phyloP scores from a whole-genome alignment of 2,888 invertebrate genomes.

The Cheilosia vulpina region DNA sequence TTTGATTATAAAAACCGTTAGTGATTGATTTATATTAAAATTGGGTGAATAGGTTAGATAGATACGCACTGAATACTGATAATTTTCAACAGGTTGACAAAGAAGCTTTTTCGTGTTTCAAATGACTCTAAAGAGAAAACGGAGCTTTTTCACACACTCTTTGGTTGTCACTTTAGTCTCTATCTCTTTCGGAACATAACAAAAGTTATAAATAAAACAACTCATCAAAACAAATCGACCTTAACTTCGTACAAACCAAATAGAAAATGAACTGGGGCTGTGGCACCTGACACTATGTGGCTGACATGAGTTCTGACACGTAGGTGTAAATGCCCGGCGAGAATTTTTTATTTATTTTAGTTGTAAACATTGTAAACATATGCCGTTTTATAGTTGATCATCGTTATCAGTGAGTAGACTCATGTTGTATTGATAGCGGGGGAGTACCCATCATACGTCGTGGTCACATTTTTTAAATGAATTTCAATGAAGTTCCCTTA shows the following conservation, averaged over 20 bases:
- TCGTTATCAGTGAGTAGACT: neutral
- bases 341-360: conserved; percentile 20
- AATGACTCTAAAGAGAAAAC: conserved; percentile 15
- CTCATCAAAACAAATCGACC: conserved; percentile 42
- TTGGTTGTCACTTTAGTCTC: neutral
- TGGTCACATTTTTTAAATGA: conserved; percentile 1
- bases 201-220: conserved; percentile 27
- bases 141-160: neutral
- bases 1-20: too few relatives aligned
- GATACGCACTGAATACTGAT: neutral
- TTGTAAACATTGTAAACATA: conserved; percentile 46
- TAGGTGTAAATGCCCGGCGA: conserved; percentile 49
- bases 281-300: neutral
- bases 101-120: conserved; percentile 9
- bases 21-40: too few relatives aligned
- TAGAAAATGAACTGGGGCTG: conserved; percentile 39
- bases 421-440: too few relatives aligned
- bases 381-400: conserved; percentile 3
- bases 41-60: neutral
- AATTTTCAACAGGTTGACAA: conserved; percentile 42
- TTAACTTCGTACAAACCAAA: conserved; percentile 45
- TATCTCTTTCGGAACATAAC: neutral
- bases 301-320: conserved; percentile 69
- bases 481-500: neutral
- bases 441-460: too few relatives aligned